Percentiles rank a stretch among this genome's conserved stretches.
Evolutionary conservation across 2,888 invertebrate species (phyloP).

Genomic region (Baronia brevicornis): DNA sequence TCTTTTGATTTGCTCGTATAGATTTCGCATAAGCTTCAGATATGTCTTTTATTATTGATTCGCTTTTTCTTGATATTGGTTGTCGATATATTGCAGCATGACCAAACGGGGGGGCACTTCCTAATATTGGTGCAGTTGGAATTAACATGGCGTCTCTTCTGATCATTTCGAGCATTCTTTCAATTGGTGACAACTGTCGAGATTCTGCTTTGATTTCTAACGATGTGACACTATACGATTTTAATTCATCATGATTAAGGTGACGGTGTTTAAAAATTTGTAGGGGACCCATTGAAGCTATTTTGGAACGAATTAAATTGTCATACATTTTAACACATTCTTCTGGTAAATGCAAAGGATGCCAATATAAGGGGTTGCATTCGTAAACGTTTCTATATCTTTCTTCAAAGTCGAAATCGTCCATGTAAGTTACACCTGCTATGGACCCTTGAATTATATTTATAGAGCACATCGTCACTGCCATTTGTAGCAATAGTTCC

Average conservation of each 20-base stretch:
- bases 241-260: slow-evolving; percentile 4
- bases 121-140: slow-evolving; percentile 39
- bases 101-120: slow-evolving; percentile 41
- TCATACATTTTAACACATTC: slow-evolving; percentile 46
- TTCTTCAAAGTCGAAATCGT: slow-evolving; percentile 49
- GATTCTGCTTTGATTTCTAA: slow-evolving; percentile 2
- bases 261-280: slow-evolving; percentile 28
- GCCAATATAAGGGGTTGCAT: slow-evolving; percentile 59
- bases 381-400: slow-evolving; percentile 46
- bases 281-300: slow-evolving; percentile 27
- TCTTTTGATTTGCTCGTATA: slow-evolving; percentile 5
- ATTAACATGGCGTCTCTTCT: slow-evolving; percentile 35
- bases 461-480: not conserved
- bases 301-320: slow-evolving; percentile 35
- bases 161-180: slow-evolving; percentile 40
- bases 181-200: slow-evolving; percentile 28
- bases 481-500: not conserved
- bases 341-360: slow-evolving; percentile 56
- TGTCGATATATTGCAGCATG: slow-evolving; percentile 49
- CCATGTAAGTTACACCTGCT: slow-evolving; percentile 55
- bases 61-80: slow-evolving; percentile 47
- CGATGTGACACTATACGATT: slow-evolving; percentile 5
- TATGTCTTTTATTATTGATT: slow-evolving; percentile 39
- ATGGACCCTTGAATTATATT: slow-evolving; percentile 34
- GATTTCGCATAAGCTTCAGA: slow-evolving; percentile 34